phyloP scores from a whole-genome alignment of 2,888 invertebrate genomes.

The Drosophila neotestacea region DNA sequence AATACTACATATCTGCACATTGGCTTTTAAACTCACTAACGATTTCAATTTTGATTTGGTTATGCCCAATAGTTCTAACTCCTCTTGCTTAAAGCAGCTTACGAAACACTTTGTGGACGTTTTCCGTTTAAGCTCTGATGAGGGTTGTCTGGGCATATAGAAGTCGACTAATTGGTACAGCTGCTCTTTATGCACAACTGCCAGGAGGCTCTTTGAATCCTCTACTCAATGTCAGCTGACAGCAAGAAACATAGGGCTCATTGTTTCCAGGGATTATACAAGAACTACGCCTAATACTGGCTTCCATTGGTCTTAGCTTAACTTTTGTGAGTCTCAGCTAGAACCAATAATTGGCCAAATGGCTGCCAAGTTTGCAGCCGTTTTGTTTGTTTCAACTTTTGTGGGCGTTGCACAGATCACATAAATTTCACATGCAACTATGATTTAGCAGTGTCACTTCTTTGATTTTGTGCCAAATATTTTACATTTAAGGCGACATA shows the following conservation, averaged over 20 bases:
- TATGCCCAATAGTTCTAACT: conserved; percentile 48
- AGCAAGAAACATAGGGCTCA: conserved; percentile 43
- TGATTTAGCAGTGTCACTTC: conserved; percentile 61
- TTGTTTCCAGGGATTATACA: conserved; percentile 49
- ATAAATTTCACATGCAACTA: conserved; percentile 59
- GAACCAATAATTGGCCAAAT: conserved; percentile 72
- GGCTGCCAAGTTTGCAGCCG: conserved; percentile 55
- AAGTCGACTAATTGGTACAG: conserved; percentile 75
- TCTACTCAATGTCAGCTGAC: conserved; percentile 47
- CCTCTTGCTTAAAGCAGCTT: conserved; percentile 55
- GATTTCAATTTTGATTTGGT: conserved; percentile 16
- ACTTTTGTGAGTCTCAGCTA: conserved; percentile 19
- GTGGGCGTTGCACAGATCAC: conserved; percentile 45
- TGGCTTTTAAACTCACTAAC: not conserved
- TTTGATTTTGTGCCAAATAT: conserved; percentile 74
- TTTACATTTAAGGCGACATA: conserved; percentile 73
- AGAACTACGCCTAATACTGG: conserved; percentile 22
- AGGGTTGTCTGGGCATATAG: conserved; percentile 54
- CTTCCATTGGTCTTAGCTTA: conserved; percentile 22
- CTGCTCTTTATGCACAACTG: conserved; percentile 50
- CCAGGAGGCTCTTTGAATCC: conserved; percentile 22
- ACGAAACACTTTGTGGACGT: conserved; percentile 61
- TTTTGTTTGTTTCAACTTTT: conserved; percentile 30
- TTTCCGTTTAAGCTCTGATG: conserved; percentile 58
- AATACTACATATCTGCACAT: not conserved